A percentile compares a stretch with the other conserved stretches of the same genome.
These are phyloP conservation scores for Pseudachorutes palmiensis DNA, from an alignment of 1,140 invertebrate species.

Conservation along the genomic window DNA sequence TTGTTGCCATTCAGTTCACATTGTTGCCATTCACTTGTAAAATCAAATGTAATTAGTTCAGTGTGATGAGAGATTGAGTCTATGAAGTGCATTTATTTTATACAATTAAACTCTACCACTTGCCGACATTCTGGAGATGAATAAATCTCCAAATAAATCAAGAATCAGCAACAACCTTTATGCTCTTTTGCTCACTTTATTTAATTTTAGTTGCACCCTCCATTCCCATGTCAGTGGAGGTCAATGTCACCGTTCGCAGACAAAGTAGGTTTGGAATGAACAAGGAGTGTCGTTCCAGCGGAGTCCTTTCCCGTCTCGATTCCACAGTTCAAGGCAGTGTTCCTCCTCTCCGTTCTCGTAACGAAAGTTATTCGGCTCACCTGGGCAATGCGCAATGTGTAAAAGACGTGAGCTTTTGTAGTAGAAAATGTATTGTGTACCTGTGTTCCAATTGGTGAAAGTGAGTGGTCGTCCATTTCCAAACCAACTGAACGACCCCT, in stretches of 20 bases:
- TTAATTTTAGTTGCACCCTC: no score
- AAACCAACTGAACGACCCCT: conserved; percentile 87
- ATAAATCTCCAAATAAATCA: no score
- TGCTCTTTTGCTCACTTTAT: not conserved
- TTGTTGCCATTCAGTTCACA: no score
- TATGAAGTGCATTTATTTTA: no score
- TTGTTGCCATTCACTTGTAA: no score
- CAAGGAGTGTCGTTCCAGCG: conserved; percentile 90
- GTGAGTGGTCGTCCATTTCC: conserved; percentile 75
- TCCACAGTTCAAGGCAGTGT: conserved; percentile 82
- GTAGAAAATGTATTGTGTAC: conserved; percentile 2
- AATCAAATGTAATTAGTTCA: not conserved
- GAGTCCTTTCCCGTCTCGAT: conserved; percentile 77
- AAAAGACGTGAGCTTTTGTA: not conserved
- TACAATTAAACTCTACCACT: no score
- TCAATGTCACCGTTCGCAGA: conserved; percentile 56
- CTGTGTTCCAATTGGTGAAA: conserved; percentile 86
- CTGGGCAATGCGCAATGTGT: conserved; percentile 3
- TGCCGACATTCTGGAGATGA: no score
- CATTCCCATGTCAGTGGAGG: no score
- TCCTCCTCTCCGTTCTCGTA: conserved; percentile 89
- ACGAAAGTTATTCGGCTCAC: conserved; percentile 81
- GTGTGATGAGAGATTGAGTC: no score
- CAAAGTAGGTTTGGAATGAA: conserved; percentile 83
- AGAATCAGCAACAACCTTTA: no score